These are phyloP conservation scores for Brotogeris chrysoptera DNA, from an alignment of 2,797 vertebrate genomes.

Conservation along the genomic window DNA sequence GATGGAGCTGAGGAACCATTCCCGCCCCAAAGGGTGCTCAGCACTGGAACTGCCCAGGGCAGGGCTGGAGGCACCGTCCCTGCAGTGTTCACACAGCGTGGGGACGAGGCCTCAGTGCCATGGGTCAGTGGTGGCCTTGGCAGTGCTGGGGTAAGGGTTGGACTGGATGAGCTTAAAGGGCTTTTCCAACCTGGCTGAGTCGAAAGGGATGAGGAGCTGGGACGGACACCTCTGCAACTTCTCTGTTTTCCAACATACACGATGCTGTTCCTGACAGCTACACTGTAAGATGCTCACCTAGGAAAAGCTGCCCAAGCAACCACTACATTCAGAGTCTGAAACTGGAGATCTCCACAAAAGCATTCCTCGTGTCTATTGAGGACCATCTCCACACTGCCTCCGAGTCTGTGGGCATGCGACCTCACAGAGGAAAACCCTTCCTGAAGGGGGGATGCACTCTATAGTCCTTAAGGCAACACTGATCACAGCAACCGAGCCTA, in stretches of 20 bases:
- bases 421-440: not conserved
- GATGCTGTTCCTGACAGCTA: not conserved
- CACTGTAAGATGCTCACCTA: rapidly evolving
- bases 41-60: not conserved
- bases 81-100: rapidly evolving
- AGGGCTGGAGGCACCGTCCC: rapidly evolving
- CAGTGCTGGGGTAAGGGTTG: not conserved
- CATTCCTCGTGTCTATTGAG: not conserved
- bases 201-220: not conserved
- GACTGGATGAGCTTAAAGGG: not conserved
- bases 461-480: not conserved
- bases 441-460: rapidly evolving
- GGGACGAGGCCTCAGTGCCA: not conserved
- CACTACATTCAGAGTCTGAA: not conserved
- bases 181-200: not conserved
- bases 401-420: rapidly evolving
- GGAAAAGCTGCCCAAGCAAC: not conserved
- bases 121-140: not conserved
- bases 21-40: no score
- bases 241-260: not conserved
- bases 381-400: not conserved
- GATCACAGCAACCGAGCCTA: not conserved
- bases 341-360: not conserved
- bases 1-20: no score
- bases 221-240: not conserved